Evolutionary conservation across 2,113 vertebrate genomes (phyloP).

Genomic region (Lamprologus speciosus): DNA sequence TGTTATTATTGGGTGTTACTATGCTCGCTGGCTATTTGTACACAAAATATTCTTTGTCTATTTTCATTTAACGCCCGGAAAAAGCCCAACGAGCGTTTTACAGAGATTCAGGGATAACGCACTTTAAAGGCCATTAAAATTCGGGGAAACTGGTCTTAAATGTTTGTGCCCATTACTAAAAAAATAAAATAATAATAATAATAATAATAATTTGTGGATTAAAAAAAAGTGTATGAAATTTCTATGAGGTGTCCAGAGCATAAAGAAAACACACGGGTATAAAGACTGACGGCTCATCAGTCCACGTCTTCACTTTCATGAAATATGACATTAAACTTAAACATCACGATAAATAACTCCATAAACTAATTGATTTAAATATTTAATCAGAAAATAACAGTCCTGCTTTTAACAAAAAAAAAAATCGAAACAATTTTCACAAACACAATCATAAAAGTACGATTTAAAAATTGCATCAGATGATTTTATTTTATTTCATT

Average conservation of each 20-base stretch:
- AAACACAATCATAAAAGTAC: background rate
- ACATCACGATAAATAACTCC: background rate
- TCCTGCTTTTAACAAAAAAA: background rate
- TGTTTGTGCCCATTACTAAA: background rate
- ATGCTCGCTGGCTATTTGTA: background rate
- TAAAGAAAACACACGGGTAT: background rate
- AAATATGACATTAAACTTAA: background rate
- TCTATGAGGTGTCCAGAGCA: background rate
- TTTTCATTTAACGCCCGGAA: background rate
- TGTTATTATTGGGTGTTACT: background rate
- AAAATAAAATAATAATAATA: background rate
- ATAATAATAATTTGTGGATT: background rate
- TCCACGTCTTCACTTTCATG: background rate
- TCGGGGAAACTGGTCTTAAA: background rate
- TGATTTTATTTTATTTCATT: background rate
- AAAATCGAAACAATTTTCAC: background rate
- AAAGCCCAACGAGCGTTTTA: background rate
- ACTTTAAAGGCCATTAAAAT: background rate
- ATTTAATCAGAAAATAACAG: slow-evolving; percentile 8
- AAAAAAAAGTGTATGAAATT: background rate
- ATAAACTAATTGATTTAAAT: background rate
- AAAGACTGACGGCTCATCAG: background rate
- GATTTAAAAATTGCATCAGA: background rate
- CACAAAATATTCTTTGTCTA: background rate
- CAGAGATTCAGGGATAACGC: background rate